phyloP scores from a whole-genome alignment of 2,888 invertebrate species.

The Aradus depressus region DNA sequence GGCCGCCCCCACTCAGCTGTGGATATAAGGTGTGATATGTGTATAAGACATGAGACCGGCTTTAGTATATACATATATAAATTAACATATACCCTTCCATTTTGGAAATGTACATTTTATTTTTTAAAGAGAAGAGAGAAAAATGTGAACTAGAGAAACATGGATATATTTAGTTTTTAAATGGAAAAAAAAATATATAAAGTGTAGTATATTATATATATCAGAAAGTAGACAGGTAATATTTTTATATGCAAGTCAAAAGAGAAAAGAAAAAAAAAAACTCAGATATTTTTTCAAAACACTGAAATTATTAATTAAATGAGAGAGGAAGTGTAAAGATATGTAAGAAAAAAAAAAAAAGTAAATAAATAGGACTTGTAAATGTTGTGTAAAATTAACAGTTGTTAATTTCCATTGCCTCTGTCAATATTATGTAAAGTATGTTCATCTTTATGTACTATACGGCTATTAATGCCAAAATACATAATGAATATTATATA shows the following conservation, averaged over 20 bases:
- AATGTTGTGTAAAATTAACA: conserved; percentile 26
- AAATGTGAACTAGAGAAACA: conserved; percentile 12
- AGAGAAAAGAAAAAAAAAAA: conserved; percentile 5
- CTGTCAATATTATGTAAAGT: conserved; percentile 23
- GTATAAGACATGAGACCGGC: neutral
- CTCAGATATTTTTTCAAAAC: conserved; percentile 19
- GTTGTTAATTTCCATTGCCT: conserved; percentile 24
- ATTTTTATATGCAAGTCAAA: conserved; percentile 25
- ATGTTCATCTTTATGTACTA: conserved; percentile 26
- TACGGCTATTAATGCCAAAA: conserved; percentile 22
- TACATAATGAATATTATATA: conserved; percentile 12
- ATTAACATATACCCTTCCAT: conserved; percentile 4
- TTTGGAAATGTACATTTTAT: conserved; percentile 3
- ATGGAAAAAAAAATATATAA: conserved; percentile 18
- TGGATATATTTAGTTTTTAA: conserved; percentile 12
- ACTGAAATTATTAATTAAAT: conserved; percentile 8
- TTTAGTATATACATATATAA: neutral
- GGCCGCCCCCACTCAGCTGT: too few relatives aligned
- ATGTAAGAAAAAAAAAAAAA: conserved; percentile 9
- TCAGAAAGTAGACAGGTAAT: conserved; percentile 24
- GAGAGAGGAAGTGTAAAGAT: conserved; percentile 11
- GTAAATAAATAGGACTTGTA: conserved; percentile 21
- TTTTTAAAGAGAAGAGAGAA: conserved; percentile 4
- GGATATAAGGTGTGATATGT: too few relatives aligned
- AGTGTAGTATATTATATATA: conserved; percentile 21